These are phyloP conservation scores for Entomobrya multifasciata DNA, from an alignment of 2,888 invertebrate genomes.

Conservation along the genomic window DNA sequence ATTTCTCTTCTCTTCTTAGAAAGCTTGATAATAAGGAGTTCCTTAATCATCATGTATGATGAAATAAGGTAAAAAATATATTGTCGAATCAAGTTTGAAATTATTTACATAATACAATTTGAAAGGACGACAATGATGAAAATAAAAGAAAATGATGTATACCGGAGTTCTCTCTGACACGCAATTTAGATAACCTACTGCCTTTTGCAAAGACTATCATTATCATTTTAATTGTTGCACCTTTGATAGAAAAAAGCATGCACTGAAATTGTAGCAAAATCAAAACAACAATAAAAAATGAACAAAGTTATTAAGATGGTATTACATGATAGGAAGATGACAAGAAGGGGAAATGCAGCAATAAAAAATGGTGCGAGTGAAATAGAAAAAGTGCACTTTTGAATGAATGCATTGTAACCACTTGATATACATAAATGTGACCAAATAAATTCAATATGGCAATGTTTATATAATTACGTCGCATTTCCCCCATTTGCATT, in stretches of 20 bases:
- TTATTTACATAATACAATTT: conserved; percentile 29
- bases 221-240: conserved; percentile 42
- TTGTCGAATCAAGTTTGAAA: conserved; percentile 40
- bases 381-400: conserved; percentile 17
- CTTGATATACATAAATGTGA: not conserved
- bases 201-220: conserved; percentile 24
- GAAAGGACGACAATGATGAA: not conserved
- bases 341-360: conserved; percentile 29
- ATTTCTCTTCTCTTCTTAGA: conserved; percentile 1
- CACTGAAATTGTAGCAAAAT: not conserved
- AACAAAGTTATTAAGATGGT: conserved; percentile 42
- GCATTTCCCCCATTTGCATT: conserved; percentile 13
- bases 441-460: conserved; percentile 7
- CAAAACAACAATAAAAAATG: conserved; percentile 13
- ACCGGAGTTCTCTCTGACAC: not conserved
- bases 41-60: conserved; percentile 2
- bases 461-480: not conserved
- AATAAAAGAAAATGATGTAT: not conserved
- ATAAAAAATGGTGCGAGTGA: conserved; percentile 37
- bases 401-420: not conserved
- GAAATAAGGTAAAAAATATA: conserved; percentile 1
- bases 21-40: conserved; percentile 27
- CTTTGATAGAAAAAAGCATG: conserved; percentile 14
- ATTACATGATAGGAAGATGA: conserved; percentile 31
- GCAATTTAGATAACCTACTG: not conserved